phyloP scores from a whole-genome alignment of 2,797 vertebrate genomes.

The Acomys russatus region DNA sequence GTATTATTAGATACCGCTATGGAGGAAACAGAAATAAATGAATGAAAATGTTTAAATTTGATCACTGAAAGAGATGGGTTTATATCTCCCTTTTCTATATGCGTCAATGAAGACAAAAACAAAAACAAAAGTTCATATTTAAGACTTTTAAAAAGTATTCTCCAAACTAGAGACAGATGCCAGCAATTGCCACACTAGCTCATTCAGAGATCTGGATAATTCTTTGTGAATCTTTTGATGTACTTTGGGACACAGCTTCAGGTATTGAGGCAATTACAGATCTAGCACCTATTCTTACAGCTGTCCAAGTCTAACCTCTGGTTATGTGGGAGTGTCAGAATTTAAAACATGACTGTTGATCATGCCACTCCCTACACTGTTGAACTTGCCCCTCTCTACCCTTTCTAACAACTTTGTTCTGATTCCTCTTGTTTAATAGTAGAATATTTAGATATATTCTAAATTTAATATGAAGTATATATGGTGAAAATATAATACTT shows the following conservation, averaged over 20 bases:
- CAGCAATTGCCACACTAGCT: neutral
- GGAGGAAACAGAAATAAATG: neutral
- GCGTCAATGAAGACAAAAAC: neutral
- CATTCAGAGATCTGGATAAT: neutral
- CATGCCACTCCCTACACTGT: neutral
- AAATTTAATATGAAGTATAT: neutral
- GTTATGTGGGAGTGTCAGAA: neutral
- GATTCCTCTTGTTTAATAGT: conserved; percentile 30
- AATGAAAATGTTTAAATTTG: conserved; percentile 19
- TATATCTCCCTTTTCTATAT: neutral
- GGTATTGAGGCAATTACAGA: neutral
- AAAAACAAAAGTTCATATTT: neutral
- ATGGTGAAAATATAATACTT: neutral
- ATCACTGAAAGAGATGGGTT: neutral
- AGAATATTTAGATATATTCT: neutral
- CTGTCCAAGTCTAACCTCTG: conserved; percentile 17
- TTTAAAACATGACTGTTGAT: conserved; percentile 5
- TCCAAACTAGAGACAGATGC: neutral
- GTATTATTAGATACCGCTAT: neutral
- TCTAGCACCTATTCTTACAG: neutral
- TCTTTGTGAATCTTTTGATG: neutral
- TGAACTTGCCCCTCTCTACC: neutral
- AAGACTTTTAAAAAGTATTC: neutral
- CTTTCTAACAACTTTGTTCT: neutral
- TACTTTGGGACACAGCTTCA: neutral